Evolutionary conservation across 2,797 vertebrate species (phyloP).

Genomic region (Microctenopoma lineatum): DNA sequence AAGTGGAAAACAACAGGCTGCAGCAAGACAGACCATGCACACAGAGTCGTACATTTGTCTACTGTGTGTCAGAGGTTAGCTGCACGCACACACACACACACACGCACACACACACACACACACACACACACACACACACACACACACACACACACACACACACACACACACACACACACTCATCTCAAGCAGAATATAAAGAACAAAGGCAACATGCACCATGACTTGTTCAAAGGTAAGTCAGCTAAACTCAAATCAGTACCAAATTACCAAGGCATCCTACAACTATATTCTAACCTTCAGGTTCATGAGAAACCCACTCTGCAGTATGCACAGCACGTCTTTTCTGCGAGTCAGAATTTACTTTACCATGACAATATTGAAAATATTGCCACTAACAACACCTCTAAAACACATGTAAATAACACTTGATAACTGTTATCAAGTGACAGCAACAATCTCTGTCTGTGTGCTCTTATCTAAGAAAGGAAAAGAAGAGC

Average conservation of each 20-base stretch:
- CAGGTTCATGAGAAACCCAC: not conserved
- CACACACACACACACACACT: no score
- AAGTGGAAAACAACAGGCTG: constrained; percentile 24
- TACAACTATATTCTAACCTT: not conserved
- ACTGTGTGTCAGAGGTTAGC: constrained; percentile 4
- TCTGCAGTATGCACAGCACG: not conserved
- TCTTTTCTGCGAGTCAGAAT: not conserved
- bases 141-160: no score
- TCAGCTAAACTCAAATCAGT: not conserved
- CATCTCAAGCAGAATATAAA: no score
- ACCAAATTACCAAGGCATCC: not conserved
- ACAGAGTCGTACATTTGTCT: not conserved
- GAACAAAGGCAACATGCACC: no score
- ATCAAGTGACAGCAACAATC: no score
- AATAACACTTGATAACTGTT: no score
- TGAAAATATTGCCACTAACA: not conserved
- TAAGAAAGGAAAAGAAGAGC: not conserved
- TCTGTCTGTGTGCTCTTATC: no score
- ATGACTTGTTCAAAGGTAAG: not conserved
- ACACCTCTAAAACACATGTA: not conserved
- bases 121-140: no score
- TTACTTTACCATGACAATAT: not conserved
- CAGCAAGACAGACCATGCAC: not conserved
- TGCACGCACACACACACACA: not conserved
- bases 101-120: no score